Conservation (phyloP, 2,797 vertebrate species). For the Chloroceryle inda region DNA sequence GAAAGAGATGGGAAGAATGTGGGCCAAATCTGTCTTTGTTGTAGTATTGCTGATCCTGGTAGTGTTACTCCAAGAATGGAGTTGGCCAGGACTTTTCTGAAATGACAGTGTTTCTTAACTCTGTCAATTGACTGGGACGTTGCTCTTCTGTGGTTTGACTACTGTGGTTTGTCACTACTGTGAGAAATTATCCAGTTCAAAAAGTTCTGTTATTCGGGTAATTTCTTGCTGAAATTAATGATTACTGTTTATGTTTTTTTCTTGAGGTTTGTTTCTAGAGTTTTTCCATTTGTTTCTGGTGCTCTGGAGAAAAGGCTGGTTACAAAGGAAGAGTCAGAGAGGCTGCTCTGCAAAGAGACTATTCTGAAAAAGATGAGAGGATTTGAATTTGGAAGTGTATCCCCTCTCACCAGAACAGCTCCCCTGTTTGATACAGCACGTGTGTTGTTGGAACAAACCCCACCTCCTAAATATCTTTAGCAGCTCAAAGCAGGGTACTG, state of each 20-base stretch:
- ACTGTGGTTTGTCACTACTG: constrained; percentile 72
- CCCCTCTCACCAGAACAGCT: not conserved
- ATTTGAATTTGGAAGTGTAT: constrained; percentile 5
- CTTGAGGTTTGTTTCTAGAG: constrained; percentile 54
- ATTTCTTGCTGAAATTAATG: constrained; percentile 69
- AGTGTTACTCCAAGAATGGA: not conserved
- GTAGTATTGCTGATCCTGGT: not conserved
- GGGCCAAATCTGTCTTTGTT: constrained; percentile 15
- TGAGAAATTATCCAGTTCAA: constrained; percentile 59
- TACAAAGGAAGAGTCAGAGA: constrained; percentile 9
- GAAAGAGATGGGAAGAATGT: not conserved
- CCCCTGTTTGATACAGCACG: not conserved
- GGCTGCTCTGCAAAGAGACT: not conserved
- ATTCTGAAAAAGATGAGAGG: not conserved
- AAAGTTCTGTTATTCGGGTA: constrained; percentile 65
- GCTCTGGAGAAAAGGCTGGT: constrained; percentile 15
- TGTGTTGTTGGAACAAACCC: not conserved
- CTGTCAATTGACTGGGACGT: constrained; percentile 45
- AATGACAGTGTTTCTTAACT: constrained; percentile 33
- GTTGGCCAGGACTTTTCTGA: constrained; percentile 27
- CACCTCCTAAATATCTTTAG: not conserved
- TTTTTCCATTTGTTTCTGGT: constrained; percentile 59
- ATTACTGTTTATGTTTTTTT: constrained; percentile 38
- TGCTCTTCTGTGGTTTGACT: constrained; percentile 70
- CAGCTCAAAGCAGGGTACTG: not conserved